Evolutionary conservation across 2,888 invertebrate species (phyloP), one percentile per base, ranked within the genome.

Genomic region (Chironomus tentans): DNA sequence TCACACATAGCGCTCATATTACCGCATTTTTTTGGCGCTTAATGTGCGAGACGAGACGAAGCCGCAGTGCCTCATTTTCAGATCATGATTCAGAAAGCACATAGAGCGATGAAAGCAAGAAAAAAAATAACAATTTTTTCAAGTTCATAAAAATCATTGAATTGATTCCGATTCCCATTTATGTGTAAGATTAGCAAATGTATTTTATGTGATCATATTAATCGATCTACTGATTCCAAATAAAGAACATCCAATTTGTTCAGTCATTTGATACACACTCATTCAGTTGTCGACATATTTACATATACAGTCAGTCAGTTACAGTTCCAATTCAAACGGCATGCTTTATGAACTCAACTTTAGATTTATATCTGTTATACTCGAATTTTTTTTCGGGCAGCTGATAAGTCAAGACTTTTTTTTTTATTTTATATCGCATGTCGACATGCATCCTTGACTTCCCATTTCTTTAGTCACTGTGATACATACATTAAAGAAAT

Each of bases 371-470:
- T 38, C 38, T 10, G 38, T 38, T 38, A 10, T 38, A 38, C 10
- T 38, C 38, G 68, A 68, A 15, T 24, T 65, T 65, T 28, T n/a
- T 46, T 38, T 65, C n/a, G 7, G 74, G 68, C 74, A 74, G 68
- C 74, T 74, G 74, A 74, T 68, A 46, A 38, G 10, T 70, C 13
- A 18, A 70, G 48, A 7, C 2, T 12, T 21, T 46, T 47, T 18
- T 12, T 5, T 46, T 1, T 65, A 15, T 38, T 7, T n/a, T 61
- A 10, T 62, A 65, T 21, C 21, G 74, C 74, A 48, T 74, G 74
- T 68, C 68, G 74, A 68, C 47, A 74, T 74, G 74, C 74, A 74
- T 74, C 74, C 74, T 74, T 74, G 62, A 56, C 56, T 56, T 56
- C 38, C 24, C 28, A 61, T 21, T n/a, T 24, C 65, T 62, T 46